Base-by-base conservation (phyloP, 2,888 invertebrate species). In the Drosophila neotestacea region DNA sequence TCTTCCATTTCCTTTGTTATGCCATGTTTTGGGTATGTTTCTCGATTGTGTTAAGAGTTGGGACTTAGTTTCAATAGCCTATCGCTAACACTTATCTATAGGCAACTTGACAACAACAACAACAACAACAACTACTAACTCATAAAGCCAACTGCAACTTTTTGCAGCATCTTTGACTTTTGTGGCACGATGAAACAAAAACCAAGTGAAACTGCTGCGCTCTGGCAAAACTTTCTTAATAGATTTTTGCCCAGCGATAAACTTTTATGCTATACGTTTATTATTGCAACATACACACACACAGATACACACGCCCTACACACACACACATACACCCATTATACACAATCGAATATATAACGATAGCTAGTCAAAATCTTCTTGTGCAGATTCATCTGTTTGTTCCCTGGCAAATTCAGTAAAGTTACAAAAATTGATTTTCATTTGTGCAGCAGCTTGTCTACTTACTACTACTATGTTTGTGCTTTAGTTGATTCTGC, bases 151-250 rank as follows among this genome's bases (percentile, higher is more conserved):
- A 78, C 67, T 81, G 82, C 80, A 85, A 83, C 54, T 79, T 81
- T 79, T 77, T 70, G 34, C 46, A 51, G 39, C 46, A 30, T 41
- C 63, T 56, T 51, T 63, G 38, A 58, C 56, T 68, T 70, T 71
- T 81, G 41, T 79, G 44, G 46, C 38, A 44, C 38, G 27, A 16
- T 36, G 36, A 46, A 46, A 55, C 55, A 55, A 80, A 74, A 81
- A 55, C 65, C 50, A 81, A 79, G 59, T 71, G 71, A 77, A 84
- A 81, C 85, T 84, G 83, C 83, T 83, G 82, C 74, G 81, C 64
- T 81, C 81, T 81, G 80, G 79, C 74, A 81, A 84, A 84, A 85
- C 83, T 85, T 85, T 85, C 87, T 85, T 85, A 85, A 85, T 85
- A 85, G 85, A 81, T 87, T 85, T 85, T 75, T 73, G 70, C 77